Conservation (phyloP, 2,797 vertebrate species). For the Gymnocypris eckloni region DNA sequence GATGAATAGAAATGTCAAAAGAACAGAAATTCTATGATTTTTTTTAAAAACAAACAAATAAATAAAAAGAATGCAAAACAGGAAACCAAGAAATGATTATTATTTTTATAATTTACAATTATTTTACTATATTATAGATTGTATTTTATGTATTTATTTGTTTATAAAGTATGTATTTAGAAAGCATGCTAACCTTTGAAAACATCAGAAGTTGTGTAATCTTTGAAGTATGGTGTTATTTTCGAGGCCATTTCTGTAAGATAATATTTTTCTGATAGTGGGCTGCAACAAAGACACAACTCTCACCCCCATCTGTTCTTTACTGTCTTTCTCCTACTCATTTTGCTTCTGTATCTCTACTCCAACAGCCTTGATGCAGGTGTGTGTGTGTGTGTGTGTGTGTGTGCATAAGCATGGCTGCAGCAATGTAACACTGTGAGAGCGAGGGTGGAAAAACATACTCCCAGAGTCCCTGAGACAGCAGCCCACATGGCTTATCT, state of each 20-base stretch:
- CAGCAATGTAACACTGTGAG: slow-evolving; percentile 12
- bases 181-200: not conserved
- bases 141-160: not conserved
- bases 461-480: slow-evolving; percentile 72
- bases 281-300: slow-evolving; percentile 14
- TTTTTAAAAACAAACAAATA: no score
- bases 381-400: slow-evolving; percentile 23
- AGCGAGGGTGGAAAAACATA: slow-evolving; percentile 47
- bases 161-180: not conserved
- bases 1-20: not conserved
- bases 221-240: not conserved
- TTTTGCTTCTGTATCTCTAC: not conserved
- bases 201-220: not conserved
- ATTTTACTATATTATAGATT: not conserved
- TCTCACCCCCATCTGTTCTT: slow-evolving; percentile 14
- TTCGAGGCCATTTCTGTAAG: slow-evolving; percentile 1
- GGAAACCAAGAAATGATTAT: not conserved
- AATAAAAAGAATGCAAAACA: no score
- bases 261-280: slow-evolving; percentile 13
- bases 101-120: not conserved
- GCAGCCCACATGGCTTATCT: slow-evolving; percentile 75
- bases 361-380: slow-evolving; percentile 4
- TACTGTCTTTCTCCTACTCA: not conserved
- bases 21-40: not conserved
- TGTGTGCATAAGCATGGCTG: slow-evolving; percentile 14